These are phyloP conservation scores for Heterohyrax brucei DNA, from an alignment of 2,797 vertebrate species.

Conservation along the genomic window DNA sequence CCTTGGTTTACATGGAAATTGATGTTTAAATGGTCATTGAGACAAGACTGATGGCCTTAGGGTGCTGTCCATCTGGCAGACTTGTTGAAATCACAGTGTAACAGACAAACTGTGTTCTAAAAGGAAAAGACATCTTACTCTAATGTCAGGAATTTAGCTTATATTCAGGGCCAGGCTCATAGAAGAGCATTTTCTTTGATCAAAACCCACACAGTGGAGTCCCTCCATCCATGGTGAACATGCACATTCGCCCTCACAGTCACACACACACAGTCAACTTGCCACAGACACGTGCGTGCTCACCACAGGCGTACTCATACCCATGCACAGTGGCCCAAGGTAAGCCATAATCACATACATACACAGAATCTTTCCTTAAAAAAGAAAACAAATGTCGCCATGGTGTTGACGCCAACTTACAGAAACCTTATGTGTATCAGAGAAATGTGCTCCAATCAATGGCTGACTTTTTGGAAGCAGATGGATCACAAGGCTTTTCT, in stretches of 20 bases:
- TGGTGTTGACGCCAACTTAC: background rate
- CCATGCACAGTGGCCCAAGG: background rate
- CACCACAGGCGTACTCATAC: background rate
- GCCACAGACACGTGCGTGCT: background rate
- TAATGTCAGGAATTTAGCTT: slow-evolving; percentile 30
- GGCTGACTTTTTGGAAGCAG: background rate
- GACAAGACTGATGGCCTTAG: background rate
- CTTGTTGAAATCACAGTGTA: slow-evolving; percentile 36
- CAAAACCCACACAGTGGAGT: background rate
- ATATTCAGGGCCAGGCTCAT: background rate
- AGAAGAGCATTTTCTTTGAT: slow-evolving; percentile 13
- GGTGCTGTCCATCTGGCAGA: background rate
- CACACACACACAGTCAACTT: background rate
- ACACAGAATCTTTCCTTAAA: background rate
- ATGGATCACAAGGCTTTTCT: background rate
- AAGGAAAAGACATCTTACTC: background rate
- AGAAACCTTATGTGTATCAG: background rate
- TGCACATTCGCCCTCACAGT: background rate
- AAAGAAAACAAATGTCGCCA: background rate
- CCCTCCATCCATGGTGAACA: background rate
- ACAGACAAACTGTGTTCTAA: background rate
- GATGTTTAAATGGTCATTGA: background rate
- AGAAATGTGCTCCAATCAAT: background rate
- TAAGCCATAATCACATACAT: background rate
- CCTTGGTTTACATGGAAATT: background rate